Evolutionary conservation across 2,113 vertebrate species (phyloP).

Genomic region (Ceratotherium simum): DNA sequence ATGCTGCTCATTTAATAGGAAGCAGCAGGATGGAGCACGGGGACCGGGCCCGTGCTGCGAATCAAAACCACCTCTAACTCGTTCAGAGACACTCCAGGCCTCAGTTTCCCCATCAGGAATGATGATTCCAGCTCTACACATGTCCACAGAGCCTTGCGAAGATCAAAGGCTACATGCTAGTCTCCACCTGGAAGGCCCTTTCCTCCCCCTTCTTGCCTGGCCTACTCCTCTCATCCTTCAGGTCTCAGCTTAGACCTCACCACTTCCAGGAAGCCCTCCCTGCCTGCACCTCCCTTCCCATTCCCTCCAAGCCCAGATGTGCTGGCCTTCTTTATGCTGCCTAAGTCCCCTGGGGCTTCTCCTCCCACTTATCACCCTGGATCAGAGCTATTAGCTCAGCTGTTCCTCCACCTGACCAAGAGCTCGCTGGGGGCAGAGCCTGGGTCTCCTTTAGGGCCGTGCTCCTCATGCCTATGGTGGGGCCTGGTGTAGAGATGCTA

Average conservation of each 20-base stretch:
- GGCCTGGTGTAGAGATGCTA: neutral
- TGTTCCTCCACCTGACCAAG: neutral
- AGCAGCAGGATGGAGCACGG: neutral
- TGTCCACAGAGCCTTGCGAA: neutral
- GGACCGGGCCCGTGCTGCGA: neutral
- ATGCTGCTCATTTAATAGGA: neutral
- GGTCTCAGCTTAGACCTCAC: neutral
- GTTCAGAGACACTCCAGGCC: neutral
- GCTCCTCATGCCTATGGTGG: neutral
- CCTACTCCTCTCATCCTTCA: neutral
- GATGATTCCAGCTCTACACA: neutral
- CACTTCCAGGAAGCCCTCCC: neutral
- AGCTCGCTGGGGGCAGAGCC: neutral
- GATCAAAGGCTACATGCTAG: no score
- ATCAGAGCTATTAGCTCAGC: neutral
- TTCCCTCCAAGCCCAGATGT: neutral
- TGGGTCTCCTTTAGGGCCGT: accelerated
- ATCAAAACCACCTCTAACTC: neutral
- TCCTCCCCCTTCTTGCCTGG: neutral
- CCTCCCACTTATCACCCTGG: neutral
- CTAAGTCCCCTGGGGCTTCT: neutral
- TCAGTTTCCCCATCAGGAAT: neutral
- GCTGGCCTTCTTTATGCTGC: neutral
- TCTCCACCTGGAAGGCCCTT: neutral
- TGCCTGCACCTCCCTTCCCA: neutral